phyloP scores from a whole-genome alignment of 2,888 invertebrate genomes.

The Poecilobothrus nobilitatus region DNA sequence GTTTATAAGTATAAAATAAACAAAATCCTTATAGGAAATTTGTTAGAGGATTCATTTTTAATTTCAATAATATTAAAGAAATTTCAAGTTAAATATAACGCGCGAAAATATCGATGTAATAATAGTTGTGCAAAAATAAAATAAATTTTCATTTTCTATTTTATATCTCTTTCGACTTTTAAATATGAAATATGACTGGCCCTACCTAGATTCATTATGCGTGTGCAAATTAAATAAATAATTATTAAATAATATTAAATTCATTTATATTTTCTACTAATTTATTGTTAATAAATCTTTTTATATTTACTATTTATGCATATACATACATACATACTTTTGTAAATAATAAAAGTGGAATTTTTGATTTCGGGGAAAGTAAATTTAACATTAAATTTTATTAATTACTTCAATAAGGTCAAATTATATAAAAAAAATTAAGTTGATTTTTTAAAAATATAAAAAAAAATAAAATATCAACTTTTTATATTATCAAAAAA shows the following conservation, averaged over 20 bases:
- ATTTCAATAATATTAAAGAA: too few relatives aligned
- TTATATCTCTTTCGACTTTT: too few relatives aligned
- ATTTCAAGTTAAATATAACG: too few relatives aligned
- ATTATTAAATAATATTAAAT: too few relatives aligned
- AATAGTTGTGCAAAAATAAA: too few relatives aligned
- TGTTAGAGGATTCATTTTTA: too few relatives aligned
- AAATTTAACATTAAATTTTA: not conserved
- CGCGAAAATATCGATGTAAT: too few relatives aligned
- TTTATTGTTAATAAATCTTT: not conserved
- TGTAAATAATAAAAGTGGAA: not conserved
- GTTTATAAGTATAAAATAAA: too few relatives aligned
- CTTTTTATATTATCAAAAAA: not conserved
- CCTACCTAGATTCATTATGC: conserved; percentile 27
- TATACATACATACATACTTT: not conserved
- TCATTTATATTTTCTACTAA: not conserved
- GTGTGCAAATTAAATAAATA: conserved; percentile 19
- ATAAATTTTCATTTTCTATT: too few relatives aligned
- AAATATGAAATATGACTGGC: too few relatives aligned
- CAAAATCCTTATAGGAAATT: too few relatives aligned
- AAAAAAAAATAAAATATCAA: not conserved
- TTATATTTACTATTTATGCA: not conserved
- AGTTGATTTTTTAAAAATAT: not conserved
- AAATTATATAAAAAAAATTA: not conserved
- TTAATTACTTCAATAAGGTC: not conserved
- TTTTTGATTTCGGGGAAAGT: not conserved